phyloP scores from a whole-genome alignment of 2,888 invertebrate genomes.

The Limnephilus lunatus region DNA sequence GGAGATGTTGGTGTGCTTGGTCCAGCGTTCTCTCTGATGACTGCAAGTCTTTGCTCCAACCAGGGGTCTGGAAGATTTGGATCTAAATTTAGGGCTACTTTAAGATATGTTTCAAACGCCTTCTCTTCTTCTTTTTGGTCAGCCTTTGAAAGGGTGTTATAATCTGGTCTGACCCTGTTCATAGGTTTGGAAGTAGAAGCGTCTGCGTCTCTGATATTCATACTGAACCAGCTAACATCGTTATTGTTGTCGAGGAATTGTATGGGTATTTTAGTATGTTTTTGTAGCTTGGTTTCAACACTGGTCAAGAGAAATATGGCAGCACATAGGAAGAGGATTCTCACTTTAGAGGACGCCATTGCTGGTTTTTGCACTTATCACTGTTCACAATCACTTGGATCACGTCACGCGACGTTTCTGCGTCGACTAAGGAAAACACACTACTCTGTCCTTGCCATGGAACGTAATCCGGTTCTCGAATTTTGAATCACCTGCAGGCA shows the following conservation, averaged over 20 bases:
- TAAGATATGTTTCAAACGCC: background rate
- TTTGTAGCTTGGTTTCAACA: background rate
- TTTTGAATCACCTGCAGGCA: background rate
- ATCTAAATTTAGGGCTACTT: background rate
- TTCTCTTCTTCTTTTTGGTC: background rate
- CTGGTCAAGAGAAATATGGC: constrained; percentile 6
- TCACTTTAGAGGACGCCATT: constrained; percentile 11
- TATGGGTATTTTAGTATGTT: background rate
- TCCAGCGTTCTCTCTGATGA: background rate
- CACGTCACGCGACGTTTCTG: background rate
- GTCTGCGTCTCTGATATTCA: background rate
- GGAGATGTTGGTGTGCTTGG: background rate
- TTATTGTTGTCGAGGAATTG: background rate
- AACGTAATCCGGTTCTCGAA: background rate
- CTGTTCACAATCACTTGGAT: background rate
- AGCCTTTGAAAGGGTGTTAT: background rate
- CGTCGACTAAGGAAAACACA: background rate
- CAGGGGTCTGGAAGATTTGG: background rate
- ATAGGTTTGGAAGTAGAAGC: background rate
- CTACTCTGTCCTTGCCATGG: background rate
- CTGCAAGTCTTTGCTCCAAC: background rate
- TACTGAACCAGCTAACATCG: background rate
- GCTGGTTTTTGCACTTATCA: constrained; percentile 5
- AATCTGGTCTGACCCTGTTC: background rate
- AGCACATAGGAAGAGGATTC: background rate